These are phyloP conservation scores for Thymallus thymallus DNA, from an alignment of 2,113 vertebrate species.

Conservation along the genomic window DNA sequence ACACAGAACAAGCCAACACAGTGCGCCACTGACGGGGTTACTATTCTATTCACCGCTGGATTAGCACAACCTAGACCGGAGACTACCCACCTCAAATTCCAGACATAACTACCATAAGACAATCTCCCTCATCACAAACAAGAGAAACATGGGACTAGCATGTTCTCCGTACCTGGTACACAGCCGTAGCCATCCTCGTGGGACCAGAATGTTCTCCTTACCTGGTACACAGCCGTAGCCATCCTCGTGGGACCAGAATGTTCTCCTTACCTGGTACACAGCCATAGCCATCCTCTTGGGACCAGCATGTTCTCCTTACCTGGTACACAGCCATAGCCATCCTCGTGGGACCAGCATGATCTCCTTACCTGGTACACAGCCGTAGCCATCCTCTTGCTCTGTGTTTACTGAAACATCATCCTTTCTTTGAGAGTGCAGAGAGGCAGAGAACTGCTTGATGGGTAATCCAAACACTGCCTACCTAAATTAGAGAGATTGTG, in stretches of 20 bases:
- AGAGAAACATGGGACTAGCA: neutral
- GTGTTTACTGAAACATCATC: constrained; percentile 41
- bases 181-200: constrained; percentile 75
- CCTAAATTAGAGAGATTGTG: constrained; percentile 27
- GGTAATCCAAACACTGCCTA: constrained; percentile 59
- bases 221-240: constrained; percentile 79
- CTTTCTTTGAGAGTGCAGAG: neutral
- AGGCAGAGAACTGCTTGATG: constrained; percentile 38
- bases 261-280: constrained; percentile 76
- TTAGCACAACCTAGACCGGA: neutral
- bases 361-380: constrained; percentile 78
- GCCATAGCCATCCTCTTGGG: constrained; percentile 75
- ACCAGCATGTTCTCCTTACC: constrained; percentile 61
- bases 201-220: constrained; percentile 51
- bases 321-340: constrained; percentile 80
- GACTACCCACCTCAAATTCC: neutral
- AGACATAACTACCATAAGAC: no score
- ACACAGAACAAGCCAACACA: constrained; percentile 25
- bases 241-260: constrained; percentile 53
- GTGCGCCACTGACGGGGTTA: neutral
- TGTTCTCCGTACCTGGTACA: constrained; percentile 75
- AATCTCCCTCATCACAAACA: no score
- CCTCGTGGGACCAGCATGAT: constrained; percentile 26
- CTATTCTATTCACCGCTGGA: neutral
- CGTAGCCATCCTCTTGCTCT: constrained; percentile 71